phyloP scores from a whole-genome alignment of 2,113 vertebrate genomes.

The Nanorana parkeri region DNA sequence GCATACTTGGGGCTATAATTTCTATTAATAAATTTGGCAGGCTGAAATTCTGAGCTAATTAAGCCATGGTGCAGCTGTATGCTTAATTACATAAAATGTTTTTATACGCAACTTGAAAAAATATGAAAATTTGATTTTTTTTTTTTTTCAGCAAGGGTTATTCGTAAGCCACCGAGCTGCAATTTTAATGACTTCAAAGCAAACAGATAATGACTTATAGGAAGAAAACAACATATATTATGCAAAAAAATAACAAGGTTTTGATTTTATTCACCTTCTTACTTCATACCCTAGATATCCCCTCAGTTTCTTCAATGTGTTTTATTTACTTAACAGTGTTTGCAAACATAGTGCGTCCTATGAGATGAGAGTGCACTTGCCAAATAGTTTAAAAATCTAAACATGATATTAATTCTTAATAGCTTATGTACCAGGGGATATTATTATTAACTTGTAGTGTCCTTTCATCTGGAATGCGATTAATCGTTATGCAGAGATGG shows the following conservation, averaged over 20 bases:
- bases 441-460: background rate
- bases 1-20: slow-evolving; percentile 10
- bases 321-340: slow-evolving; percentile 6
- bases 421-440: background rate
- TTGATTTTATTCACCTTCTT: background rate
- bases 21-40: slow-evolving; percentile 32
- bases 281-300: background rate
- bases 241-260: background rate
- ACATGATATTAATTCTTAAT: slow-evolving; percentile 26
- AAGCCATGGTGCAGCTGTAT: background rate
- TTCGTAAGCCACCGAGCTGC: background rate
- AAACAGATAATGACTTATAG: background rate
- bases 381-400: slow-evolving; percentile 19
- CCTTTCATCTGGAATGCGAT: background rate
- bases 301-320: background rate
- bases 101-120: background rate
- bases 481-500: background rate
- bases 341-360: background rate
- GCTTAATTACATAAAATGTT: slow-evolving; percentile 4
- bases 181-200: slow-evolving; percentile 1
- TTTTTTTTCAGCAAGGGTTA: background rate
- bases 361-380: background rate
- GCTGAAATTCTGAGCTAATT: slow-evolving; percentile 25
- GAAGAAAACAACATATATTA: slow-evolving; percentile 13
- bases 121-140: background rate